These are phyloP conservation scores for Diachasmimorpha longicaudata DNA, from an alignment of 1,140 invertebrate species.

Conservation along the genomic window DNA sequence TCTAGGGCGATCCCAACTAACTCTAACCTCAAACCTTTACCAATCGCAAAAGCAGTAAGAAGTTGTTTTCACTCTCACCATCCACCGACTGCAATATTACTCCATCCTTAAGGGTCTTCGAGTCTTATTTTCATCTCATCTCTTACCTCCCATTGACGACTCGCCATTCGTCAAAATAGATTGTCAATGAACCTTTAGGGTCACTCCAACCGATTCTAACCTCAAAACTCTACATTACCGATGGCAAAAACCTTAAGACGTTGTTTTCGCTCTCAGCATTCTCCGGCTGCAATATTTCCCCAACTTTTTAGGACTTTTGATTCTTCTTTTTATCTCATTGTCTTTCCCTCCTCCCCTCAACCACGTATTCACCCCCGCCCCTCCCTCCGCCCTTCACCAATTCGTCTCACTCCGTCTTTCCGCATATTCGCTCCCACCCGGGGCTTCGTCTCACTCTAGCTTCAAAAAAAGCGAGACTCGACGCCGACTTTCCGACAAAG, in stretches of 20 bases:
- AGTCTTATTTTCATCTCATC: slow-evolving; percentile 24
- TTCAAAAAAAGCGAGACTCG: slow-evolving; percentile 57
- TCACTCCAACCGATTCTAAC: not conserved
- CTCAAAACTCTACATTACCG: not conserved
- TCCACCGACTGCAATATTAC: slow-evolving; percentile 14
- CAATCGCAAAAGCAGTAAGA: not conserved
- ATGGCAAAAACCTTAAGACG: not conserved
- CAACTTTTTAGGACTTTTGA: slow-evolving; percentile 29
- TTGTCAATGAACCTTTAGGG: no score
- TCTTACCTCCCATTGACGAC: slow-evolving; percentile 23
- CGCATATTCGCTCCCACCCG: not conserved
- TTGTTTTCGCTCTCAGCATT: not conserved
- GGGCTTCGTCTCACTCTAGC: slow-evolving; percentile 21
- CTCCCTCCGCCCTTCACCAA: not conserved
- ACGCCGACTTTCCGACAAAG: slow-evolving; percentile 62
- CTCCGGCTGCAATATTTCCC: slow-evolving; percentile 13
- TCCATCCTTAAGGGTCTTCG: slow-evolving; percentile 27
- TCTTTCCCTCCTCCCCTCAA: slow-evolving; percentile 13
- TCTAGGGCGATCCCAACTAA: no score
- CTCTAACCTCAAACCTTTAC: slow-evolving; percentile 13
- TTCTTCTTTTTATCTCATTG: slow-evolving; percentile 24
- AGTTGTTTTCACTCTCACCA: not conserved
- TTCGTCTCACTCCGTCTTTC: slow-evolving; percentile 9
- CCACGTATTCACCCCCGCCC: slow-evolving; percentile 6
- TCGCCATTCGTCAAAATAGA: no score